These are phyloP conservation scores for Sylvietta virens DNA, from an alignment of 2,113 vertebrate genomes.

Conservation along the genomic window DNA sequence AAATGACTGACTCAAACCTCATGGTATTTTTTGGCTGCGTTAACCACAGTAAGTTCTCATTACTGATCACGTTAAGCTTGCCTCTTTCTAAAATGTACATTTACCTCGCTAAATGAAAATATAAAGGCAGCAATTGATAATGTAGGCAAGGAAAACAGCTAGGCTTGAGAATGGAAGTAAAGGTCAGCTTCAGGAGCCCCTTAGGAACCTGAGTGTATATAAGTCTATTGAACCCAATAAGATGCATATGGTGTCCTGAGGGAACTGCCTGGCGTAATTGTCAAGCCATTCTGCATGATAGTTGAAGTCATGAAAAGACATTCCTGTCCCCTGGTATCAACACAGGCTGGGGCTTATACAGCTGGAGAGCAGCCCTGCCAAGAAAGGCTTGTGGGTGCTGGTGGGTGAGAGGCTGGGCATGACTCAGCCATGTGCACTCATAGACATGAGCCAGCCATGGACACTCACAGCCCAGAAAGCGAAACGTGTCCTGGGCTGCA, in stretches of 20 bases:
- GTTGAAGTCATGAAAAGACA: neutral
- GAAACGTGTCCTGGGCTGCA: neutral
- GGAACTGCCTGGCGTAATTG: neutral
- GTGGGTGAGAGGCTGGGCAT: neutral
- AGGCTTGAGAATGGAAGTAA: neutral
- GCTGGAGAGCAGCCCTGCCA: rapidly evolving
- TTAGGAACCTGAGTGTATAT: neutral
- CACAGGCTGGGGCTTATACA: neutral
- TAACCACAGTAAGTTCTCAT: neutral
- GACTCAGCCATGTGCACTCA: rapidly evolving
- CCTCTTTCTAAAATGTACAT: neutral
- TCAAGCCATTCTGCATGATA: neutral
- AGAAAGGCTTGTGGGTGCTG: neutral
- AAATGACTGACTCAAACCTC: neutral
- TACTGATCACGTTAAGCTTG: neutral
- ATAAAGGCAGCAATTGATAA: neutral
- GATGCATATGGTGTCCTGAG: neutral
- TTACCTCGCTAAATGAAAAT: neutral
- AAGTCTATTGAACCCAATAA: neutral
- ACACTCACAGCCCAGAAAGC: neutral
- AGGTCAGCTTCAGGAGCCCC: neutral
- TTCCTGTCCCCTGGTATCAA: neutral
- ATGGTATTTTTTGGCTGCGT: neutral
- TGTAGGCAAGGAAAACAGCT: neutral
- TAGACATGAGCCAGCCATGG: rapidly evolving